Base-by-base conservation (phyloP, 2,888 invertebrate genomes). In the Chymomyza fuscimana region DNA sequence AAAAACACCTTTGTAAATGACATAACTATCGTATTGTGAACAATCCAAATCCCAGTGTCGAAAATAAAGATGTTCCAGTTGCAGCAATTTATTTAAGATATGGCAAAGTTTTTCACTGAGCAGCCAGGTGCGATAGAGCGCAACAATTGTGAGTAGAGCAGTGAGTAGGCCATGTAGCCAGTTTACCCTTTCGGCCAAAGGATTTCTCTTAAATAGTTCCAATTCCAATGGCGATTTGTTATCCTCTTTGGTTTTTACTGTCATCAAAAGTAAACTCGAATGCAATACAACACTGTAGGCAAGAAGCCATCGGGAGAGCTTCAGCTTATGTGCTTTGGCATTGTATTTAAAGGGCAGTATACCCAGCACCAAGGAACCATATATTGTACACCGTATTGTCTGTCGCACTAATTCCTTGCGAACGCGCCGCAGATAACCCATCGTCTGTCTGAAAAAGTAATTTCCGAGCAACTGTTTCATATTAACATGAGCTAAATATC, bases 291-390 rank as follows among this genome's bases (percentile, higher is more conserved):
- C 46, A 1, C 80, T 78, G 46, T 82, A 82, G 4, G 16, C 22
- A 9, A 69, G 15, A 0, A 82, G 16, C 73, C 80, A 77, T 9
- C 36, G 56, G 9, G 73, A 79, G 4, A 63, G 60, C 2, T 15
- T 46, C 5, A 82, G 3, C 46, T 63, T 58, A 0, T 40, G 25
- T 12, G 22, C 58, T 15, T 62, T 52, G 5, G 32, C 5, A 5
- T 29, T 32, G 36, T 72, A 72, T 10, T 52, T 54, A 22, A 80
- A 86, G 1, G 86, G 81, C 19, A 85, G 74, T 16, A 86, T 12
- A 0, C 86, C 82, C 16, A 82, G 46, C 0, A 65, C 40, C 82
- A 78, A 76, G n/a, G 86, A 82, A 0, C 60, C 22, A 15, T 74
- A 76, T 0, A 82, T 46, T 25, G 67, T 63, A 1, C 68, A 54